A percentile compares a stretch with the other conserved stretches of the same genome.
Conservation (phyloP, 1,140 invertebrate genomes). For the Mactra quadrangularis region DNA sequence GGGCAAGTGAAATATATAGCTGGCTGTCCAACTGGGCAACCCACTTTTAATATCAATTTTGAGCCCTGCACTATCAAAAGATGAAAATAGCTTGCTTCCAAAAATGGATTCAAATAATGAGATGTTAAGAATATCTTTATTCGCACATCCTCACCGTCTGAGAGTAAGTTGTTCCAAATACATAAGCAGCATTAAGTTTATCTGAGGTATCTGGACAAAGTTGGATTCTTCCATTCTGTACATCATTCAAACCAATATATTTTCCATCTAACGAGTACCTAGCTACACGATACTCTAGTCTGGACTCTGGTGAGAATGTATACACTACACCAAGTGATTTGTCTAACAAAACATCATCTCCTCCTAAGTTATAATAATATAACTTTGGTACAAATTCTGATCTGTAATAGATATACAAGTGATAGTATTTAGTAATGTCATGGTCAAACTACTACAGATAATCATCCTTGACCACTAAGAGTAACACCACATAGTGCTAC, state of each 20-base stretch:
- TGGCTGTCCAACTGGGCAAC: too few relatives aligned
- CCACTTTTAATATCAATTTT: too few relatives aligned
- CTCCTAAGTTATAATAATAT: constrained; percentile 85
- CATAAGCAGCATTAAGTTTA: constrained; percentile 85
- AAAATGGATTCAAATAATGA: too few relatives aligned
- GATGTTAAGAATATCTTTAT: too few relatives aligned
- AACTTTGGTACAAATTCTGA: constrained; percentile 84
- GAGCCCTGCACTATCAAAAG: too few relatives aligned
- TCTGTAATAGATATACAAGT: constrained; percentile 72
- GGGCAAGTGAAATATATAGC: too few relatives aligned
- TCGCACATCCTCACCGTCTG: constrained; percentile 77
- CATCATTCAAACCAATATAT: constrained; percentile 78
- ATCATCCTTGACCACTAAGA: too few relatives aligned
- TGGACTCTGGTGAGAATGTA: constrained; percentile 83
- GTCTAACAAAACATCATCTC: constrained; percentile 84
- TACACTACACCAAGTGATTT: constrained; percentile 85
- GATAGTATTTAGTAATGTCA: neutral
- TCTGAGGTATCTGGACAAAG: constrained; percentile 84
- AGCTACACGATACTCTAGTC: constrained; percentile 72
- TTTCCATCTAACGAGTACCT: constrained; percentile 78
- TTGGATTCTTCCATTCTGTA: constrained; percentile 81
- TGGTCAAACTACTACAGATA: neutral
- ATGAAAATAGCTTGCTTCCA: too few relatives aligned
- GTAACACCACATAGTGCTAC: too few relatives aligned
- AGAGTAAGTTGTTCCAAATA: constrained; percentile 86